phyloP scores from a whole-genome alignment of 2,797 vertebrate species.

The Enoplosus armatus region DNA sequence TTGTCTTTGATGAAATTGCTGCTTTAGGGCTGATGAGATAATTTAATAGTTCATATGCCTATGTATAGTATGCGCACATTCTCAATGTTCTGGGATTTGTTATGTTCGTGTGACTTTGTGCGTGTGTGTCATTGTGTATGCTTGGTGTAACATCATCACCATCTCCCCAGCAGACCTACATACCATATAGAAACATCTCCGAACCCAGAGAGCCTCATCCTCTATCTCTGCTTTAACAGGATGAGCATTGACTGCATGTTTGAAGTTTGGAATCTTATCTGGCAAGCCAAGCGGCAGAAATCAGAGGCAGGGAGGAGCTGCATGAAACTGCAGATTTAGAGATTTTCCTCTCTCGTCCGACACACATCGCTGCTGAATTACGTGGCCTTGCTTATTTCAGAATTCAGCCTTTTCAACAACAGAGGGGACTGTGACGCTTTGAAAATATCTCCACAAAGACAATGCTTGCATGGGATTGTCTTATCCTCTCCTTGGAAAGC shows the following conservation, averaged over 20 bases:
- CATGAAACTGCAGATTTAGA: conserved; percentile 74
- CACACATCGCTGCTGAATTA: conserved; percentile 64
- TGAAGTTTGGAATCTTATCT: conserved; percentile 80
- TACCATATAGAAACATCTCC: conserved; percentile 42
- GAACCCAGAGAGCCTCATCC: conserved; percentile 39
- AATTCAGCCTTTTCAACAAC: conserved; percentile 58
- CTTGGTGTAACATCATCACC: conserved; percentile 39
- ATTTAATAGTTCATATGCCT: not conserved
- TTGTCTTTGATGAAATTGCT: conserved; percentile 52
- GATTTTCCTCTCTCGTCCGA: conserved; percentile 63
- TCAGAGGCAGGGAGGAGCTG: conserved; percentile 70
- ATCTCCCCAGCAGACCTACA: conserved; percentile 31
- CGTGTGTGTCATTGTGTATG: not conserved
- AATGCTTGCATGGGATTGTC: conserved; percentile 52
- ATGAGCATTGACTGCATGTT: conserved; percentile 70
- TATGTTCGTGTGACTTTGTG: conserved; percentile 12
- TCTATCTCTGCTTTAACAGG: conserved; percentile 66
- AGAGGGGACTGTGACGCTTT: conserved; percentile 37
- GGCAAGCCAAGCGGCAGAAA: conserved; percentile 70
- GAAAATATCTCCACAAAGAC: conserved; percentile 62
- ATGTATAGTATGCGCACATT: not conserved
- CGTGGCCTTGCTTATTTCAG: conserved; percentile 48
- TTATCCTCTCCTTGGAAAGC: conserved; percentile 64
- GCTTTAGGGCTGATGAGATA: conserved; percentile 42
- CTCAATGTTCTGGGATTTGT: not conserved